Percentiles rank a stretch among this genome's conserved stretches.
phyloP scores from a whole-genome alignment of 2,797 vertebrate genomes.

The Falco peregrinus region DNA sequence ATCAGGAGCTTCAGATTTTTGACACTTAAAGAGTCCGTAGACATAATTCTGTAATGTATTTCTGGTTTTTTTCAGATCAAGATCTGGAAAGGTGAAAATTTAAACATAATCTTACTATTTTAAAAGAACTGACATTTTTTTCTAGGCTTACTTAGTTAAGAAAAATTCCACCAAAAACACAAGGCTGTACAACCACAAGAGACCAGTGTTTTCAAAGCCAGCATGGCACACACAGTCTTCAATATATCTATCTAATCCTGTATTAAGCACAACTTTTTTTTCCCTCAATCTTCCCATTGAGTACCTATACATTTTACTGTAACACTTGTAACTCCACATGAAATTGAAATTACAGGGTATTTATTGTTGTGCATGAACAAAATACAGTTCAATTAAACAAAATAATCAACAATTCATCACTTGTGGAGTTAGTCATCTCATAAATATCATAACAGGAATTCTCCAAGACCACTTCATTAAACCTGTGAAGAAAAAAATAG shows the following conservation, averaged over 20 bases:
- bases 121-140: background rate
- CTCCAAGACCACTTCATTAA: background rate
- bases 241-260: background rate
- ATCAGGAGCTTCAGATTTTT: background rate
- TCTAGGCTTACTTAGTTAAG: background rate
- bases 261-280: background rate
- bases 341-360: background rate
- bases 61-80: background rate
- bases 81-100: background rate
- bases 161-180: background rate
- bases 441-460: background rate
- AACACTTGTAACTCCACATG: background rate
- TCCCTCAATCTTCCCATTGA: background rate
- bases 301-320: background rate
- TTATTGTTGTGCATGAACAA: background rate
- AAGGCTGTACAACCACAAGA: background rate
- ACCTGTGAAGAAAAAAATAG: background rate
- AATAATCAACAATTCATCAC: rapidly evolving
- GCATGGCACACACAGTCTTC: background rate
- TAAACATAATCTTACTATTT: background rate
- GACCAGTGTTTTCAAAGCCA: background rate
- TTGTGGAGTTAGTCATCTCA: background rate
- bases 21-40: background rate
- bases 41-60: background rate
- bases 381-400: background rate